A percentile compares a stretch with the other conserved stretches of the same genome.
Evolutionary conservation across 2,113 vertebrate species (phyloP).

Genomic region (Miniopterus natalensis): DNA sequence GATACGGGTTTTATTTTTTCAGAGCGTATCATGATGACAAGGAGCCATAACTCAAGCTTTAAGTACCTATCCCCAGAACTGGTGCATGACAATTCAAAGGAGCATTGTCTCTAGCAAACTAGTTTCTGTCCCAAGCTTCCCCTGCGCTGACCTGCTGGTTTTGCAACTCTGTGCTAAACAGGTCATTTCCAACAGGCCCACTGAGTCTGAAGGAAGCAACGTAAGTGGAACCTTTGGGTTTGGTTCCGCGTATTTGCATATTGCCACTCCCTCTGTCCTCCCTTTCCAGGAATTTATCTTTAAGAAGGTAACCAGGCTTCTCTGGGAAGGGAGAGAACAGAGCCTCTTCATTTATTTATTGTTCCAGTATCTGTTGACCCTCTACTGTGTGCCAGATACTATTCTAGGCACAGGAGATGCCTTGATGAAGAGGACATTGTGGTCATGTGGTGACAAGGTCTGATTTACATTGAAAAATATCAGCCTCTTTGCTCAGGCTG

Average conservation of each 20-base stretch:
- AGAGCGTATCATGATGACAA: not conserved
- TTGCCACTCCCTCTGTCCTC: not conserved
- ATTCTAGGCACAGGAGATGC: not conserved
- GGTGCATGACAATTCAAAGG: not conserved
- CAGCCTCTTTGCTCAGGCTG: not conserved
- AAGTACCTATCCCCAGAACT: slow-evolving; percentile 7
- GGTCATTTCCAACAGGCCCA: not conserved
- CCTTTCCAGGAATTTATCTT: not conserved
- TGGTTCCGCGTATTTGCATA: not conserved
- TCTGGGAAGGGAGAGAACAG: not conserved
- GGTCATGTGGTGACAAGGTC: not conserved
- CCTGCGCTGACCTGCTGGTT: not conserved
- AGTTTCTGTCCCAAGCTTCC: not conserved
- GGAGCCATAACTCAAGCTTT: not conserved
- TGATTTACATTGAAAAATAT: not conserved
- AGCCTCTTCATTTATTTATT: not conserved
- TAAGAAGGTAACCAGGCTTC: not conserved
- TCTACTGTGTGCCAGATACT: not conserved
- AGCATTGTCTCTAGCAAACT: not conserved
- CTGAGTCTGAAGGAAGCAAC: not conserved
- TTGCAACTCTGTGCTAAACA: no score
- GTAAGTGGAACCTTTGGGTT: not conserved
- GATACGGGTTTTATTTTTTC: not conserved
- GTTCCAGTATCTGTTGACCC: not conserved
- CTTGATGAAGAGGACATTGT: not conserved